phyloP scores from a whole-genome alignment of 1,140 invertebrate species.

The Stegodyphus dumicola region DNA sequence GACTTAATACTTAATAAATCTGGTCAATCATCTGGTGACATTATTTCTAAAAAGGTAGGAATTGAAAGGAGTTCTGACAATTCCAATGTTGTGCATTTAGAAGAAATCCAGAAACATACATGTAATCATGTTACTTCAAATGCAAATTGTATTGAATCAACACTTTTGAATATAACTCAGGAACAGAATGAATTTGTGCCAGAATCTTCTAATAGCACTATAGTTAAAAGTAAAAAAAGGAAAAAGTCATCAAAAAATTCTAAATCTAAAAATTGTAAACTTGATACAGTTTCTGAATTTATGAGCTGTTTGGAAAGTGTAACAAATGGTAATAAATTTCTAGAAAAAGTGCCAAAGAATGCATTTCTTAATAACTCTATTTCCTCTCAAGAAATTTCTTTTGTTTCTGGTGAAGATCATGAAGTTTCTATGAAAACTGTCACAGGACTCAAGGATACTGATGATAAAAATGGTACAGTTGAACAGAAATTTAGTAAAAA shows the following conservation, averaged over 20 bases:
- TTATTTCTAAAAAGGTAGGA: too few relatives aligned
- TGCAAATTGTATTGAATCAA: too few relatives aligned
- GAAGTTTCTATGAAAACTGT: neutral
- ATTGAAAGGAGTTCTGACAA: too few relatives aligned
- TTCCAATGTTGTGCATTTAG: too few relatives aligned
- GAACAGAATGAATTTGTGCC: too few relatives aligned
- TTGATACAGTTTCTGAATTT: neutral
- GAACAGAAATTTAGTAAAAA: neutral
- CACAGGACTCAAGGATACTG: neutral
- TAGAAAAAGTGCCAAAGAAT: too few relatives aligned
- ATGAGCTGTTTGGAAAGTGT: conserved; percentile 15
- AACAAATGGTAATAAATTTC: neutral
- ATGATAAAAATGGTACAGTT: neutral
- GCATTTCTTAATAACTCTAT: neutral
- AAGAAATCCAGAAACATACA: too few relatives aligned
- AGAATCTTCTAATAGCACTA: too few relatives aligned
- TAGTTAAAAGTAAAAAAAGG: neutral
- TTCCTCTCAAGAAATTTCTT: neutral
- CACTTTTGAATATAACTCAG: too few relatives aligned
- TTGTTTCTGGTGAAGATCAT: neutral
- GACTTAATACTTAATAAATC: too few relatives aligned
- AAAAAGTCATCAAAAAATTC: neutral
- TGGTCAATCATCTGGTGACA: too few relatives aligned
- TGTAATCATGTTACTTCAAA: too few relatives aligned
- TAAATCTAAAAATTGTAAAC: neutral